These are phyloP conservation scores for Tricholauxania praeusta DNA, from an alignment of 2,888 invertebrate species.

Conservation along the genomic window DNA sequence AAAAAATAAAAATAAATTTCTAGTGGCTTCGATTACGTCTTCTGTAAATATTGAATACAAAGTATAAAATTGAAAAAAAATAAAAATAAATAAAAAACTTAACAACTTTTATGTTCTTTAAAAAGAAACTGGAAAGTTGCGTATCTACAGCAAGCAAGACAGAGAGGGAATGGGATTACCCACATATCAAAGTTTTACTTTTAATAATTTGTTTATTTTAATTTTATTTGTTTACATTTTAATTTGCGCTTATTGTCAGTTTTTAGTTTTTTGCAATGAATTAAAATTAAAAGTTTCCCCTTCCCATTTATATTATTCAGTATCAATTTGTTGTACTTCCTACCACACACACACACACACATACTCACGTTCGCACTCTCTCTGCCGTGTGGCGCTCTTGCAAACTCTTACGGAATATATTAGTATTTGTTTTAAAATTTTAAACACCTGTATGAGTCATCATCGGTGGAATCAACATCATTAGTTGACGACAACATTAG, in stretches of 20 bases:
- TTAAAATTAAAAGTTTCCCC: background rate
- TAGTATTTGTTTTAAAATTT: slow-evolving; percentile 2
- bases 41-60: background rate
- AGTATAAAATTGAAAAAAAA: background rate
- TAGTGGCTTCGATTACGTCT: slow-evolving; percentile 20
- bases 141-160: background rate
- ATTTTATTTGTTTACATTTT: background rate
- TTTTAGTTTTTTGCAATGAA: background rate
- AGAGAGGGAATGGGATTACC: background rate
- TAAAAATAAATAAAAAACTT: too few species aligned
- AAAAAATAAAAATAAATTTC: slow-evolving; percentile 11
- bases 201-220: background rate
- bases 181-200: background rate
- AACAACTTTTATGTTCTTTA: background rate
- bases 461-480: slow-evolving; percentile 12
- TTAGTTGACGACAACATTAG: background rate
- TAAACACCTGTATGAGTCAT: slow-evolving; percentile 47
- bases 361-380: background rate
- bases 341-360: too few species aligned
- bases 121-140: background rate
- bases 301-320: background rate
- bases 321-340: background rate
- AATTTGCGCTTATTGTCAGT: background rate
- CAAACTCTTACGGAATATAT: slow-evolving; percentile 5
- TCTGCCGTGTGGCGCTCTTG: background rate